phyloP scores from a whole-genome alignment of 2,797 vertebrate genomes.

The Scyliorhinus canicula region DNA sequence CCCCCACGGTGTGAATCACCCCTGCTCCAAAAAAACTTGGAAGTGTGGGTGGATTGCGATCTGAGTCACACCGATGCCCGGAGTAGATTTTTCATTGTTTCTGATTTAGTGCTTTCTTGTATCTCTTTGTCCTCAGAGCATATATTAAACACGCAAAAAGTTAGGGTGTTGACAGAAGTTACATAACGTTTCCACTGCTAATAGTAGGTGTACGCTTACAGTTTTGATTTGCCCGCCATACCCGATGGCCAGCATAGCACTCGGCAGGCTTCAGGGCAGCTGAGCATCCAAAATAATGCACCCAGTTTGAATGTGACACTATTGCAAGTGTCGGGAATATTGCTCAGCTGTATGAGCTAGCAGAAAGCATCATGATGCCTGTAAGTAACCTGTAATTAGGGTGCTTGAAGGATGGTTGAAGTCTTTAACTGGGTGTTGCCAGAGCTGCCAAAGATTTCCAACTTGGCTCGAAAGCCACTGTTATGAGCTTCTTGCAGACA shows the following conservation, averaged over 20 bases:
- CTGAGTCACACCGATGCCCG: too few relatives aligned
- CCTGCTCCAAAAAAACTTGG: too few relatives aligned
- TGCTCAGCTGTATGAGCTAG: neutral
- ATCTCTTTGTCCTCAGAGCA: neutral
- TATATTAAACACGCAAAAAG: too few relatives aligned
- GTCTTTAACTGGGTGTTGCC: neutral
- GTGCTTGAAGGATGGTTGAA: neutral
- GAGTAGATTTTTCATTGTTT: neutral
- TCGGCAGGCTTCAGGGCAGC: neutral
- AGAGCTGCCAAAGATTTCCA: neutral
- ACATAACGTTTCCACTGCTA: neutral
- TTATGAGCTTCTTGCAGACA: neutral
- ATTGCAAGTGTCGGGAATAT: neutral
- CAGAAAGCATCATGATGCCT: neutral
- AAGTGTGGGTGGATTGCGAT: too few relatives aligned
- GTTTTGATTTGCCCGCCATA: neutral
- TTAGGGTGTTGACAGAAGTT: neutral
- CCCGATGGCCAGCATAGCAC: neutral
- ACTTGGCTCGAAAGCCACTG: neutral
- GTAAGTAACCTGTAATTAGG: neutral
- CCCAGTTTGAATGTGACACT: neutral
- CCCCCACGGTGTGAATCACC: too few relatives aligned
- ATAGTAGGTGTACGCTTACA: neutral
- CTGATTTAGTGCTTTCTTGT: neutral
- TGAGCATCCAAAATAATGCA: conserved; percentile 6